Base-by-base conservation (phyloP, 2,113 vertebrate genomes). In the Tichodroma muraria region DNA sequence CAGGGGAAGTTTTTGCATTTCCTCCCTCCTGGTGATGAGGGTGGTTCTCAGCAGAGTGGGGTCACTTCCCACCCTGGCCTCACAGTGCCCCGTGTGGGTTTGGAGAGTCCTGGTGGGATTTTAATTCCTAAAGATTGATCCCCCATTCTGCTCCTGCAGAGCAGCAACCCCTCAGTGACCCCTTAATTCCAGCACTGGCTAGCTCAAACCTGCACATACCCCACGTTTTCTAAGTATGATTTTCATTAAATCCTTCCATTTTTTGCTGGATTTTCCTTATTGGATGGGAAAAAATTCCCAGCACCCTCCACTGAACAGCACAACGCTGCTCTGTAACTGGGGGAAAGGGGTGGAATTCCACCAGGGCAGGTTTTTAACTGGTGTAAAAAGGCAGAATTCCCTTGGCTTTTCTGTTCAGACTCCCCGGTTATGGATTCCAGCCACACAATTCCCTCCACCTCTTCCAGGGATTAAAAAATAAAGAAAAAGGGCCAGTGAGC, bases 1-100 rank as follows among this genome's bases (percentile, higher is more conserved):
- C 1, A 11, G 0, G 1, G 0, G 1, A 33, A 42, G 13, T 13
- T 7, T 1, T 37, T 24, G 33, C 30, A 56, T 28, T 38, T 71
- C 2, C 44, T 35, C 71, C n/a, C 54, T 70, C 7, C 69, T 37
- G 37, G 21, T 17, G 68, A 6, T 23, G 63, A 23, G 59, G 37
- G 3, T 45, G 8, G 54, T 4, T 5, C 25, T 64, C 23, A 69
- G 45, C 40, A 33, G 5, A 0, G 28, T 19, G 63, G 59, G 33
- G 7, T 23, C 53, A 5, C 17, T 3, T 40, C 68, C 22, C 28
- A 10, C 25, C 38, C 66, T 21, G 12, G 31, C 35, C 30, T 65
- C 21, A 6, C 6, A 7, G 13, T 8, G 33, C 33, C 27, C 37
- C 6, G 2, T 2, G 44, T 12, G 54, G 16, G 5, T 61, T 77